These are phyloP conservation scores for Seira ritae DNA, from an alignment of 2,888 invertebrate genomes.

Conservation along the genomic window DNA sequence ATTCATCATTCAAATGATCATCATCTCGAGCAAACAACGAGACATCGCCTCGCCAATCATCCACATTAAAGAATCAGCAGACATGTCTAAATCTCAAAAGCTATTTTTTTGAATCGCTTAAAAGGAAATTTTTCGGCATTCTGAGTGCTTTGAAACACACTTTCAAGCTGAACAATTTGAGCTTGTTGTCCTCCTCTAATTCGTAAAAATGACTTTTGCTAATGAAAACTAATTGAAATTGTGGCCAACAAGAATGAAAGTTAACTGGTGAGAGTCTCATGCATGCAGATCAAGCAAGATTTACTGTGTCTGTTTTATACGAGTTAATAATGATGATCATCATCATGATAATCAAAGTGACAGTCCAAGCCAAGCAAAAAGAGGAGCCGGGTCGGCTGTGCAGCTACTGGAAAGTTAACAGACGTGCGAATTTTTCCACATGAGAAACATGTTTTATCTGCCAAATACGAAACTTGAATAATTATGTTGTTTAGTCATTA, in stretches of 20 bases:
- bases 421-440: conserved; percentile 54
- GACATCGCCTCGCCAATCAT: neutral
- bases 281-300: conserved; percentile 61
- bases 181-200: conserved; percentile 23
- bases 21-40: neutral
- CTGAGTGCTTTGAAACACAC: neutral
- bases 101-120: neutral
- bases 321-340: neutral
- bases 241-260: conserved; percentile 60
- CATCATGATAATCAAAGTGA: too few species aligned
- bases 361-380: conserved; percentile 2
- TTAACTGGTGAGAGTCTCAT: conserved; percentile 61
- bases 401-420: conserved; percentile 32
- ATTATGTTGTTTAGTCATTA: neutral
- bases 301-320: conserved; percentile 51
- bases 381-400: conserved; percentile 42
- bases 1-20: neutral
- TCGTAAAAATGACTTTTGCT: conserved; percentile 48
- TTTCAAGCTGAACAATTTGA: neutral
- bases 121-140: neutral
- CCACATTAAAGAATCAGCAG: conserved; percentile 1
- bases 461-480: neutral
- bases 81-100: conserved; percentile 41
- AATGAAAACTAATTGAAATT: conserved; percentile 62
- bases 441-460: neutral